These are phyloP conservation scores for Poecilus cupreus DNA, from an alignment of 2,888 invertebrate species.

Conservation along the genomic window DNA sequence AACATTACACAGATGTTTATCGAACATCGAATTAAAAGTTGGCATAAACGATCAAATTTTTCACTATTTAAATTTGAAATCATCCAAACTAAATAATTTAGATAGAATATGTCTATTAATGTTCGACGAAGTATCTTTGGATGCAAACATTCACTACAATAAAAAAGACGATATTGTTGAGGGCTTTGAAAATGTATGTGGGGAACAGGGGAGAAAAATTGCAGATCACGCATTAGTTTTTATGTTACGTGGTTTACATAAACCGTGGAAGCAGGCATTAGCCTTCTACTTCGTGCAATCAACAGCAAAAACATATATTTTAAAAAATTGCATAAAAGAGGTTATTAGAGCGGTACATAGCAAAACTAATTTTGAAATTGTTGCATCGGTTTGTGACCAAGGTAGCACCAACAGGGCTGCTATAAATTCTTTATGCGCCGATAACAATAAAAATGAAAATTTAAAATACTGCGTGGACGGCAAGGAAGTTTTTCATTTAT, in stretches of 20 bases:
- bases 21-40: no score
- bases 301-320: neutral
- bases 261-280: neutral
- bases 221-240: neutral
- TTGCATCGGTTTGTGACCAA: conserved; percentile 9
- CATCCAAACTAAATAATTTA: no score
- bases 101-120: neutral
- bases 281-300: neutral
- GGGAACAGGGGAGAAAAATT: neutral
- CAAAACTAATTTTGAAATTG: neutral
- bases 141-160: neutral
- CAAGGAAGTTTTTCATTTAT: neutral
- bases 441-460: neutral
- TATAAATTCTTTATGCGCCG: neutral
- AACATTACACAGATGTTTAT: no score
- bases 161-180: neutral
- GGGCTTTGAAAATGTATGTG: neutral
- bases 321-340: neutral
- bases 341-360: neutral
- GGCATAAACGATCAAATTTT: no score
- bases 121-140: neutral
- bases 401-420: neutral
- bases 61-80: no score
- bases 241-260: neutral
- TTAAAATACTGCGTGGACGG: no score